phyloP scores from a whole-genome alignment of 37 sponge, comb jelly and placozoan species.

The Spongilla lacustris region DNA sequence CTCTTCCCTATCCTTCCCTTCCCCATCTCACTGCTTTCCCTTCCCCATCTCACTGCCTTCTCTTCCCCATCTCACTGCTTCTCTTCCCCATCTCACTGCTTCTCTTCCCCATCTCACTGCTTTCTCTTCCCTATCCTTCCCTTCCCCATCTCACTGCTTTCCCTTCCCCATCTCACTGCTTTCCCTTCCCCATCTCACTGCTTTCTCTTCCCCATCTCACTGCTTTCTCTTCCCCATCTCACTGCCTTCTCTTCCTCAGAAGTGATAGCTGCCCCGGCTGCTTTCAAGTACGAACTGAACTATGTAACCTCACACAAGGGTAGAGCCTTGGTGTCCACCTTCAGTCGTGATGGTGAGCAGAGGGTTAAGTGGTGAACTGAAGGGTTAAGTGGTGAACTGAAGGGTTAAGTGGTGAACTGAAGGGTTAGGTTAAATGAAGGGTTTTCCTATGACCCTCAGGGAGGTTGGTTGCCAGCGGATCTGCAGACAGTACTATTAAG shows the following conservation, averaged over 20 bases:
- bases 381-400: not conserved
- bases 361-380: constrained; percentile 13
- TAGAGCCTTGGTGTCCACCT: constrained; percentile 62
- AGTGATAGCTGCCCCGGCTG: constrained; percentile 35
- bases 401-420: not conserved
- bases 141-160: too few relatives aligned
- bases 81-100: too few relatives aligned
- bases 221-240: not conserved
- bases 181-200: too few relatives aligned
- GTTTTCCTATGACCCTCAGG: constrained; percentile 41
- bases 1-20: not conserved
- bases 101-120: too few relatives aligned
- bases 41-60: too few relatives aligned
- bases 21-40: not conserved
- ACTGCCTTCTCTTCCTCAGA: constrained; percentile 21
- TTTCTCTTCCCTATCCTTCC: too few relatives aligned
- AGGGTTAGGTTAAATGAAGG: too few relatives aligned
- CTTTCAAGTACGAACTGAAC: constrained; percentile 56
- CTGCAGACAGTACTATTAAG: constrained; percentile 83
- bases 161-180: too few relatives aligned
- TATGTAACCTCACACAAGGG: constrained; percentile 89
- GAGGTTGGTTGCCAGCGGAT: constrained; percentile 80
- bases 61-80: too few relatives aligned
- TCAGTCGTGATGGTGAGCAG: constrained; percentile 82
- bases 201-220: too few relatives aligned